These are phyloP conservation scores for Diabrotica undecimpunctata DNA, from an alignment of 1,140 invertebrate species.

Conservation along the genomic window DNA sequence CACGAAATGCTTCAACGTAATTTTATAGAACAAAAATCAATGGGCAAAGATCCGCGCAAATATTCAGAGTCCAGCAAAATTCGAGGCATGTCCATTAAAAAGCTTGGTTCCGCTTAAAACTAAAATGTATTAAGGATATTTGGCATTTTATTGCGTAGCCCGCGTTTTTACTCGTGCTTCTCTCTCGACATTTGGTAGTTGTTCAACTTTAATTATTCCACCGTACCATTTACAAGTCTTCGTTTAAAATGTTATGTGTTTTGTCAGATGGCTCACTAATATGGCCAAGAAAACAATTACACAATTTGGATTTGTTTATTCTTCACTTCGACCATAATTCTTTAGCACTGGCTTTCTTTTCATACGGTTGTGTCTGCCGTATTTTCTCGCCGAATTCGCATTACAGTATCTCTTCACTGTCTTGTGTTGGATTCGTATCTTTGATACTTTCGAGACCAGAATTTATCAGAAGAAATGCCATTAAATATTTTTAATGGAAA, in stretches of 20 bases:
- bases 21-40: constrained; percentile 38
- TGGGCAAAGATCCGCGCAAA: constrained; percentile 29
- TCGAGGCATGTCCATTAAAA: constrained; percentile 35
- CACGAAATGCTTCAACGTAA: constrained; percentile 34
- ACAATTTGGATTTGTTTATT: not conserved
- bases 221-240: not conserved
- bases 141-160: constrained; percentile 32
- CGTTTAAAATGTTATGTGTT: not conserved
- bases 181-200: constrained; percentile 11
- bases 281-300: not conserved
- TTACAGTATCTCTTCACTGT: too few species aligned
- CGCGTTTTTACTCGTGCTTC: constrained; percentile 25
- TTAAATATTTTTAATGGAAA: too few species aligned
- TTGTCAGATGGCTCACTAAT: not conserved
- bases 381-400: too few species aligned
- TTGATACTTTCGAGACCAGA: too few species aligned
- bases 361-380: too few species aligned
- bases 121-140: constrained; percentile 34
- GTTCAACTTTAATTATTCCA: constrained; percentile 16
- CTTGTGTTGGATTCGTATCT: too few species aligned
- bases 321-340: too few species aligned
- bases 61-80: constrained; percentile 35
- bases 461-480: too few species aligned
- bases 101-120: constrained; percentile 29
- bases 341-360: too few species aligned